Conservation (phyloP, 2,797 vertebrate species). For the Rhinophrynus dorsalis region DNA sequence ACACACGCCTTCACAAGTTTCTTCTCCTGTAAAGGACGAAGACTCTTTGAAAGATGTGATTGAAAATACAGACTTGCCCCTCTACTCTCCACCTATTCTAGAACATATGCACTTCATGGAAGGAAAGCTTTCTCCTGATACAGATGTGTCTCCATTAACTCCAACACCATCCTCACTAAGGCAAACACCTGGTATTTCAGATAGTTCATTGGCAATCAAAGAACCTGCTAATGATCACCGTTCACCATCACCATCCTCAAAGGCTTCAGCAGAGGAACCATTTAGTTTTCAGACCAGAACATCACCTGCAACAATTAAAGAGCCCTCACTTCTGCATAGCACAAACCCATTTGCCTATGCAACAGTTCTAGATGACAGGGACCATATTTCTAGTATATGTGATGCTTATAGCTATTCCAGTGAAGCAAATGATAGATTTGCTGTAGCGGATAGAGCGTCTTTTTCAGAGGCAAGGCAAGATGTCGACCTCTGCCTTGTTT, state of each 20-base stretch:
- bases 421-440: constrained; percentile 59
- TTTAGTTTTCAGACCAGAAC: constrained; percentile 61
- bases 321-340: constrained; percentile 60
- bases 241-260: constrained; percentile 43
- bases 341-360: constrained; percentile 58
- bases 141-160: constrained; percentile 75
- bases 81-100: constrained; percentile 69
- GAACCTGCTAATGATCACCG: constrained; percentile 47
- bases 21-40: constrained; percentile 75
- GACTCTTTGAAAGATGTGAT: constrained; percentile 61
- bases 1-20: constrained; percentile 86
- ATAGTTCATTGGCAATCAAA: constrained; percentile 61
- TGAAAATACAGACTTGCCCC: constrained; percentile 68
- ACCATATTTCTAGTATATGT: constrained; percentile 52
- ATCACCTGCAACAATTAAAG: constrained; percentile 55
- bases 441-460: constrained; percentile 55
- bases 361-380: constrained; percentile 69
- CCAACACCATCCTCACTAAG: constrained; percentile 71
- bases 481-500: constrained; percentile 91
- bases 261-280: constrained; percentile 54
- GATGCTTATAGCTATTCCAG: constrained; percentile 59
- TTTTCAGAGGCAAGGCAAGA: constrained; percentile 79
- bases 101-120: constrained; percentile 66
- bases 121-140: constrained; percentile 73
- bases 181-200: constrained; percentile 68